Percentiles rank a stretch among this genome's conserved stretches.
These are phyloP conservation scores for Turritopsis rubra DNA, from an alignment of 30 jellyfish, hydroid and myxozoan species.

Conservation along the genomic window DNA sequence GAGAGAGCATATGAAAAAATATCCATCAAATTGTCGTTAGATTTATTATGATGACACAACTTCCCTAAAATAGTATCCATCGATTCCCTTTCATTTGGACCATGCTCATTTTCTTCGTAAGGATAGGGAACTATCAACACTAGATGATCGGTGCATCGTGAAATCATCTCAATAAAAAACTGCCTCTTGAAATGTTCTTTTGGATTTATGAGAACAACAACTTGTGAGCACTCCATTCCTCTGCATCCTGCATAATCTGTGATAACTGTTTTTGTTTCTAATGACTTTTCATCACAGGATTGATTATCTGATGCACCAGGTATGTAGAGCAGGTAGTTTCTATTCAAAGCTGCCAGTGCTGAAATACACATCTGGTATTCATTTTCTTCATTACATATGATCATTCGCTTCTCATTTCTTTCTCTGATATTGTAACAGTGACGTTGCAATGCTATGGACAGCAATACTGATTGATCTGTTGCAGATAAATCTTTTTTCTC, in stretches of 20 bases:
- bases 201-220: neutral
- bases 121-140: neutral
- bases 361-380: neutral
- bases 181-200: slow-evolving; percentile 1
- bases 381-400: neutral
- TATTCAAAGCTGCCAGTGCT: neutral
- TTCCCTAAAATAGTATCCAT: neutral
- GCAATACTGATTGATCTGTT: neutral
- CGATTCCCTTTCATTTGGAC: neutral
- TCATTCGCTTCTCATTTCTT: neutral
- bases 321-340: neutral
- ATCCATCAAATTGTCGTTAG: neutral
- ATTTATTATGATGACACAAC: neutral
- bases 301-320: neutral
- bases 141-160: neutral
- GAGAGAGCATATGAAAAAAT: neutral
- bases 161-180: neutral
- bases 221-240: slow-evolving; percentile 10
- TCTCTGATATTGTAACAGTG: neutral
- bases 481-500: neutral
- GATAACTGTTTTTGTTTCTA: neutral
- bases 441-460: neutral
- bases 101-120: neutral
- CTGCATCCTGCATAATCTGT: neutral
- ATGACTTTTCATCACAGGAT: neutral